Conservation (phyloP, 2,113 vertebrate species). For the Dunckerocampus dactyliophorus region DNA sequence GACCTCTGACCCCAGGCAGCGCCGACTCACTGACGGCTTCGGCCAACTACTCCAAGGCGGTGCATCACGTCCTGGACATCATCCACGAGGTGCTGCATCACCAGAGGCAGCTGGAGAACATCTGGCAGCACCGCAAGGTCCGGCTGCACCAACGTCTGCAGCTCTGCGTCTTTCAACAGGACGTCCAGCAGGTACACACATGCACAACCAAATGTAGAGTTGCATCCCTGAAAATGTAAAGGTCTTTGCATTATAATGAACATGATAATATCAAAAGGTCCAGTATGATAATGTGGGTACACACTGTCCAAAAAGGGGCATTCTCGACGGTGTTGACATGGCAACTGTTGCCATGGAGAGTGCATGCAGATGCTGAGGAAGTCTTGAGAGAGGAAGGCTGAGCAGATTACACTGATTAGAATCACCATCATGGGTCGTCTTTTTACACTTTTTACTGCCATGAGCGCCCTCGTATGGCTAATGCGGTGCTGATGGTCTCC, state of each 20-base stretch:
- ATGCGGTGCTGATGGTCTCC: not conserved
- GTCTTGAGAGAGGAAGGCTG: slow-evolving; percentile 19
- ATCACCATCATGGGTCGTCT: slow-evolving; percentile 8
- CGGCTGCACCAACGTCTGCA: slow-evolving; percentile 96
- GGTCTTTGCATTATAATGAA: not conserved
- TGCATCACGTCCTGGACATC: slow-evolving; percentile 92
- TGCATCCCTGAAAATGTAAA: slow-evolving; percentile 16
- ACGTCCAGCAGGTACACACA: slow-evolving; percentile 87
- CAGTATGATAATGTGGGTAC: slow-evolving; percentile 15
- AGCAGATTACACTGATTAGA: not conserved
- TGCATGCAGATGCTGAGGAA: slow-evolving; percentile 52
- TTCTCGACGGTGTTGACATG: slow-evolving; percentile 48
- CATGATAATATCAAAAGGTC: slow-evolving; percentile 3
- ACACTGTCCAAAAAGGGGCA: slow-evolving; percentile 31
- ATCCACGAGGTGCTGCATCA: slow-evolving; percentile 98
- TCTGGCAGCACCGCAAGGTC: slow-evolving; percentile 98
- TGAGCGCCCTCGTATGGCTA: slow-evolving; percentile 13
- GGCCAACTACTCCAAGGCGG: slow-evolving; percentile 97
- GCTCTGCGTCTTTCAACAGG: slow-evolving; percentile 97
- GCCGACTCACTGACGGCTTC: slow-evolving; percentile 92
- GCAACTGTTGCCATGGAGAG: slow-evolving; percentile 56
- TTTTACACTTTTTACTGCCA: not conserved
- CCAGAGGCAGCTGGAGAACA: slow-evolving; percentile 96
- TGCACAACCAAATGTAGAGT: slow-evolving; percentile 4
- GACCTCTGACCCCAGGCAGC: slow-evolving; percentile 91